These are phyloP conservation scores for Coregonus suidteri DNA, from an alignment of 2,797 vertebrate species.

Conservation along the genomic window DNA sequence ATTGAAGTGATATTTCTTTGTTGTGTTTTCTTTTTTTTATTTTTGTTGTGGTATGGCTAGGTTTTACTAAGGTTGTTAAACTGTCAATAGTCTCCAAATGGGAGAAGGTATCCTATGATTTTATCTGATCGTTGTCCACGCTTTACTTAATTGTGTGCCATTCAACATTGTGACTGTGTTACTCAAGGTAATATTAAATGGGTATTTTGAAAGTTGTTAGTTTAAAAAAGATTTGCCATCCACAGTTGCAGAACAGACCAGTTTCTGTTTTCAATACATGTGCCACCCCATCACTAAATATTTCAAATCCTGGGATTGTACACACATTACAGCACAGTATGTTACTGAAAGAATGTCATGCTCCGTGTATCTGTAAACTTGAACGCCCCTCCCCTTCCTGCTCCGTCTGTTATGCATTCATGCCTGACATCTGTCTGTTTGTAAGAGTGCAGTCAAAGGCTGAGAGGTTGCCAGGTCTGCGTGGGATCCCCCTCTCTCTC, in stretches of 20 bases:
- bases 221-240: background rate
- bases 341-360: slow-evolving; percentile 46
- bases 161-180: background rate
- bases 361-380: slow-evolving; percentile 68
- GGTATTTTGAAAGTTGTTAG: background rate
- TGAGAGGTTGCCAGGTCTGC: slow-evolving; percentile 44
- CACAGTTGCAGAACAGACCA: background rate
- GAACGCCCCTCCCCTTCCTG: slow-evolving; percentile 43
- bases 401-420: slow-evolving; percentile 68
- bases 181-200: background rate
- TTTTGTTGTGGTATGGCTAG: background rate
- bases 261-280: background rate
- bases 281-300: background rate
- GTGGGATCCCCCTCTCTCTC: slow-evolving; percentile 41
- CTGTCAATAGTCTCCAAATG: background rate
- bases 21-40: background rate
- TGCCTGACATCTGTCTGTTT: slow-evolving; percentile 77
- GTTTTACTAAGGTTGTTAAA: background rate
- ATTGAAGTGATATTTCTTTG: background rate
- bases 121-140: background rate
- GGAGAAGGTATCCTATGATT: background rate
- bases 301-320: background rate
- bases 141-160: background rate
- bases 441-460: slow-evolving; percentile 63
- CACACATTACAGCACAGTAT: slow-evolving; percentile 6